Evolutionary conservation across 1,140 invertebrate species (phyloP).

Genomic region (Palaemon carinicauda): DNA sequence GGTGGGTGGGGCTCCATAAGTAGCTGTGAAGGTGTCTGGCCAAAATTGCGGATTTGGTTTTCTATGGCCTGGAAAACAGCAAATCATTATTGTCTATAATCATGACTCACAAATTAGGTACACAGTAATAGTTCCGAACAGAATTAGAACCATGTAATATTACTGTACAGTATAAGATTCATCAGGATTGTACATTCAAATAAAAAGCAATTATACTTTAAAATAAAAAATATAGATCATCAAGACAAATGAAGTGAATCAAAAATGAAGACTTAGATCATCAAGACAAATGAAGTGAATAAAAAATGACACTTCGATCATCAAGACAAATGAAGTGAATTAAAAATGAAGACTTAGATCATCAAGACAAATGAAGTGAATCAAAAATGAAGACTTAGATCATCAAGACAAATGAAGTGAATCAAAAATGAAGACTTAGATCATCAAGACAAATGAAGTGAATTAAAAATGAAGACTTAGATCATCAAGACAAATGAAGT

Average conservation of each 20-base stretch:
- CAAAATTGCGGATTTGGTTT: constrained; percentile 98
- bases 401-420: constrained; percentile 31
- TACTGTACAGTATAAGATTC: no score
- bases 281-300: constrained; percentile 26
- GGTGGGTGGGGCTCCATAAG: constrained; percentile 98
- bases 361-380: constrained; percentile 27
- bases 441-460: constrained; percentile 37
- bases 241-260: constrained; percentile 27
- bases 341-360: constrained; percentile 27
- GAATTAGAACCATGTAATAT: neutral
- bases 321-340: constrained; percentile 26
- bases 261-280: constrained; percentile 26
- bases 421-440: constrained; percentile 2
- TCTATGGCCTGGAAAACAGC: constrained; percentile 79
- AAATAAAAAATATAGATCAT: no score
- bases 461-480: neutral
- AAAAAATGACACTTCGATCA: constrained; percentile 30
- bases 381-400: constrained; percentile 17
- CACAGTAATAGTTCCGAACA: neutral
- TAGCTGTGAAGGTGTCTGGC: constrained; percentile 96
- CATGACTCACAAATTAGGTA: neutral
- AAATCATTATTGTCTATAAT: neutral
- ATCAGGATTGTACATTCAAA: neutral
- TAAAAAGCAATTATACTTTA: no score
- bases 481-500: constrained; percentile 38